Base-by-base conservation (phyloP, 2,888 invertebrate species). In the Leucozona laternaria region DNA sequence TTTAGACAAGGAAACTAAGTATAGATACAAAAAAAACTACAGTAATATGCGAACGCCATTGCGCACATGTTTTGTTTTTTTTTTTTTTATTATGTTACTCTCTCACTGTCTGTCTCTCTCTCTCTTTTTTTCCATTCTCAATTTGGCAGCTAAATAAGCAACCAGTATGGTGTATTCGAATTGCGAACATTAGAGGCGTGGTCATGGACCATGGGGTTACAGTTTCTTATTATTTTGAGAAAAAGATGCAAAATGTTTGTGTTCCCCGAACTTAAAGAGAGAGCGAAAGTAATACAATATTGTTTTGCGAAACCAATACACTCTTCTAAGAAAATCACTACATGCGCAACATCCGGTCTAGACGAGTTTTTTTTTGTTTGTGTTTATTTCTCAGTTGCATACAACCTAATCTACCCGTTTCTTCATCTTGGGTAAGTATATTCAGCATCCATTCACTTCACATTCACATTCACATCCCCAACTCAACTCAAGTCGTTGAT, bases 331-430 rank as follows among this genome's bases (percentile, higher is more conserved):
- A 37, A 15, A 55, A 55, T 40, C 31, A 75, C 78, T 75, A 82
- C 75, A 75, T 82, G 86, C 78, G 78, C 78, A 81, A 79, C 86
- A 82, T 86, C 86, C 86, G 86, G 86, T 86, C 86, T 86, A 86
- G 86, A 86, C 86, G 45, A 64, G 86, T 86, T 71, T 45, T 62
- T 45, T 31, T 75, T 22, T 50, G 15, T 57, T 58, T 40, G 2
- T 11, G 60, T 28, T 37, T 7, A 4, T 17, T 20, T 31, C 31
- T 64, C 58, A 64, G 45, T 70, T 64, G 70, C 50, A 72, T 31
- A 22, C 3, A 28, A 22, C 5, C 15, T 22, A 6, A 15, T n/a
- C 53, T 53, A 53, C 34, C 11, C 22, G 72, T 73, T 72, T 81
- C 81, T 73, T 85, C 77, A 72, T 66, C 80, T 80, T 72, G 48